A percentile compares a stretch with the other conserved stretches of the same genome.
Evolutionary conservation across 2,888 invertebrate genomes (phyloP).

Genomic region (Phyllotreta cruciferae): DNA sequence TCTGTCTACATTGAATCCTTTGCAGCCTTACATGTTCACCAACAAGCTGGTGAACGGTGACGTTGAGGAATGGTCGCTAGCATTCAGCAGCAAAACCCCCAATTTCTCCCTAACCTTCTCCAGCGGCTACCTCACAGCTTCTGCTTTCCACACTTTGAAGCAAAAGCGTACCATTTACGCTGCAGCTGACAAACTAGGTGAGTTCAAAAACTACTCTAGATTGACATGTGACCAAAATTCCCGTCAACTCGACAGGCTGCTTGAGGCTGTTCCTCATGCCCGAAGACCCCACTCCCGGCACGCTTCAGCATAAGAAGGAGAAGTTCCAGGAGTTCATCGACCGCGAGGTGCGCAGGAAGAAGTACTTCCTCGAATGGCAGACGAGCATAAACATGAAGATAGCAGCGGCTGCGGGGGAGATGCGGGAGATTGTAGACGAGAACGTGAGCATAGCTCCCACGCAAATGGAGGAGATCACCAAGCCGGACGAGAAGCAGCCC

Average conservation of each 20-base stretch:
- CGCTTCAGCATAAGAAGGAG: constrained; percentile 46
- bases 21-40: constrained; percentile 42
- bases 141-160: constrained; percentile 43
- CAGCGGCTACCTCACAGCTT: constrained; percentile 45
- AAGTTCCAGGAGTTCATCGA: constrained; percentile 61
- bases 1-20: not conserved
- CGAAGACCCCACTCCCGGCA: constrained; percentile 57
- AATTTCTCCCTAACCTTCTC: constrained; percentile 40
- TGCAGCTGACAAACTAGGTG: constrained; percentile 69
- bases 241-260: constrained; percentile 60
- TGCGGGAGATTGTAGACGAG: no score
- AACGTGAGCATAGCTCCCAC: no score
- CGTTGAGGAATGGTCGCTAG: constrained; percentile 81
- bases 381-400: constrained; percentile 64
- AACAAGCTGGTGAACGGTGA: constrained; percentile 40
- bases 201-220: not conserved
- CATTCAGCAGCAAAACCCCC: constrained; percentile 70
- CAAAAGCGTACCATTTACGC: constrained; percentile 69
- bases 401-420: constrained; percentile 50
- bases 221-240: not conserved
- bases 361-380: constrained; percentile 68
- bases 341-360: constrained; percentile 64
- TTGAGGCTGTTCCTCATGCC: constrained; percentile 67
- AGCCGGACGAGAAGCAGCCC: no score
- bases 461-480: no score